Evolutionary conservation across 2,113 vertebrate genomes (phyloP), one percentile per base, ranked within the genome.

Genomic region (Ammodytes dubius): DNA sequence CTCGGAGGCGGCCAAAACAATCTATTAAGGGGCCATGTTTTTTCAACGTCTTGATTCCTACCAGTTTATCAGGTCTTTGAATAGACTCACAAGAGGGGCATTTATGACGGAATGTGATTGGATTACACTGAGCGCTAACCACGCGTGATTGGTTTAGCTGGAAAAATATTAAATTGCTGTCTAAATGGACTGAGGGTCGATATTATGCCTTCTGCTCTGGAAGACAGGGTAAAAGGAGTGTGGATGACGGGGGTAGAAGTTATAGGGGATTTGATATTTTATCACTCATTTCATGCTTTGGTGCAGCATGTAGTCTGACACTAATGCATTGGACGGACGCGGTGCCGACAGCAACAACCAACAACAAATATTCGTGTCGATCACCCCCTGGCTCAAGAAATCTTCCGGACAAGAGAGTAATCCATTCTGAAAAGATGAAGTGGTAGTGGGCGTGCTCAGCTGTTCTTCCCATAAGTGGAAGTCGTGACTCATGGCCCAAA

Each of bases 141-240:
- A 92, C 89, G 92, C 76, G 79, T 88, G 92, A 94, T 94, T 93
- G 92, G 92, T 95, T 95, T 95, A 93, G 93, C 91, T 93, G 91
- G 27, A 88, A 94, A 89, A 94, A 95, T 95, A 95, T 95, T 93
- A 94, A 93, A 94, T 94, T 93, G 88, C 87, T 89, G 91, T 94
- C 89, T 93, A 91, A 93, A 92, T 91, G 90, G 93, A 91, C 85
- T 17, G 59, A 54, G 77, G 90, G 91, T 93, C 90, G 89, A 91
- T 93, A 89, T 90, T 76, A 86, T 73, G 90, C 87, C 87, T 91
- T 92, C 87, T 89, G 79, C 85, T 77, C 82, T 80, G 82, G 81
- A 84, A 85, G 87, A 88, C 73, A 53, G 78, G 53, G 80, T 56
- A 58, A 75, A 66, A 50, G 52, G 27, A 52, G 58, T 4, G 56